Conservation (phyloP, 2,797 vertebrate genomes). For the Myotis pilosus region DNA sequence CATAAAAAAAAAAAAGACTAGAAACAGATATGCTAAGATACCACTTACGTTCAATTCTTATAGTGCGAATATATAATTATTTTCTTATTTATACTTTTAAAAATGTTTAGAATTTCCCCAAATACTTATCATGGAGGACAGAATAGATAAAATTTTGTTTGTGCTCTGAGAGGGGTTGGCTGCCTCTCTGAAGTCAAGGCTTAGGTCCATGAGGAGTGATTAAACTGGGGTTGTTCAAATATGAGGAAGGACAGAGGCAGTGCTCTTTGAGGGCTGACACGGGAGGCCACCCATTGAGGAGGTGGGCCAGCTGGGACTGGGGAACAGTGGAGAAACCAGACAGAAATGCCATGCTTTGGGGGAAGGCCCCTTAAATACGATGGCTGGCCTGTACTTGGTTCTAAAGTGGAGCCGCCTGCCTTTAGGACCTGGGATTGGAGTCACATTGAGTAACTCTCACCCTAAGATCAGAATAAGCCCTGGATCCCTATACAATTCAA, state of each 20-base stretch:
- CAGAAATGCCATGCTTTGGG: not conserved
- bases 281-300: not conserved
- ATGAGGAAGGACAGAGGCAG: no score
- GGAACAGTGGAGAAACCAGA: not conserved
- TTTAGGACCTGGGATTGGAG: not conserved
- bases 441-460: not conserved
- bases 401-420: not conserved
- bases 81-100: not conserved
- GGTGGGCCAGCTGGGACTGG: no score
- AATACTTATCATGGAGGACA: not conserved
- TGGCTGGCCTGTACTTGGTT: not conserved
- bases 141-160: not conserved
- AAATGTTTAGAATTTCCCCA: not conserved
- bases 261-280: not conserved
- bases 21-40: not conserved
- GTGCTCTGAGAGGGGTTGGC: not conserved
- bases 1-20: not conserved
- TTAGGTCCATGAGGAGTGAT: not conserved
- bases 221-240: not conserved
- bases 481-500: not conserved
- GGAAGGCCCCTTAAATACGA: not conserved
- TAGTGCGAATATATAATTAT: not conserved
- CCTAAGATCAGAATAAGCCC: not conserved
- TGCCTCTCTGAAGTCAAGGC: not conserved
- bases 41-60: not conserved